Evolutionary conservation across 2,797 vertebrate genomes (phyloP), one percentile per base, ranked within the genome.

Genomic region (Sebastes wilsoni): DNA sequence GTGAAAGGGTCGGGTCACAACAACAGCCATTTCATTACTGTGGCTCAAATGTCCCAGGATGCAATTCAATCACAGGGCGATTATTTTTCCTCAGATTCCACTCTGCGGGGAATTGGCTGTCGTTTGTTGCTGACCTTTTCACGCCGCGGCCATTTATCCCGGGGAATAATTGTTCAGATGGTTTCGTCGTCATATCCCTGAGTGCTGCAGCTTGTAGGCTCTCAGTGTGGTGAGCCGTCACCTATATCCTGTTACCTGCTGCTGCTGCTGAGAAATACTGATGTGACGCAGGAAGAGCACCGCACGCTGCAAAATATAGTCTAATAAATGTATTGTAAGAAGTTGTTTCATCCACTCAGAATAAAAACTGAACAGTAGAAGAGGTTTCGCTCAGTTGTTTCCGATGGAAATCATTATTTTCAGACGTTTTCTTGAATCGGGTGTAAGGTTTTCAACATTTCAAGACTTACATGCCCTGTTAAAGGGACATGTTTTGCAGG

Each of bases 1-100:
- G 91, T 91, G 88, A 90, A 82, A 70, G 86, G 93, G 91, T 92
- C 79, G 49, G 92, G 93, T 90, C 93, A 91, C 89, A 72, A 94
- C 91, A 93, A 92, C 90, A 92, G 89, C 94, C 95, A 96, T 96
- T 95, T 96, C 94, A 96, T 96, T 95, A 95, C 79, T 61, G 81
- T 81, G 88, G 91, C 90, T 92, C 90, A 93, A 93, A 93, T 86
- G 90, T 92, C 92, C 86, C 89, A 79, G 78, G 80, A 82, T 92
- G 67, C 92, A 95, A 95, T 96, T 95, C 88, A 94, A 95, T 95
- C 94, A 95, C 23, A 2, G 64, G 80, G 89, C 87, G 89, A 93
- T 94, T 94, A 95, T 92, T 95, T 89, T 90, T 86, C 87, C 88
- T 84, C 84, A 60, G 84, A 89, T 92, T 89, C 91, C 90, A 86